Percentiles rank a stretch among this genome's conserved stretches.
These are phyloP conservation scores for Epirrita christyi DNA, from an alignment of 2,888 invertebrate species.

Conservation along the genomic window DNA sequence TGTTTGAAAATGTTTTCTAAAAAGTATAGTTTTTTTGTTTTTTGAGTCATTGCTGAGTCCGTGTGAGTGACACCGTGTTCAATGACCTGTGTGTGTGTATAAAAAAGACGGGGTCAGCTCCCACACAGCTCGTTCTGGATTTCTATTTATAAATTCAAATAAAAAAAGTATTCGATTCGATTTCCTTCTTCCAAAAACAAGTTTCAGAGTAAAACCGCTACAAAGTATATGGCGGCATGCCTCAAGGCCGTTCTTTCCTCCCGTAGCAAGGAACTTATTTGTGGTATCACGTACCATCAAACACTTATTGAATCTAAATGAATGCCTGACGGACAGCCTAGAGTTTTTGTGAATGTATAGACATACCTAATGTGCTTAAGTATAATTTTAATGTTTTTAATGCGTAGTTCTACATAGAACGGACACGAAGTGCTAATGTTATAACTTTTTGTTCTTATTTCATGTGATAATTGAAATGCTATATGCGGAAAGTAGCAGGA, in stretches of 20 bases:
- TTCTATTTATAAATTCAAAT: constrained; percentile 10
- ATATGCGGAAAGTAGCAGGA: too few species aligned
- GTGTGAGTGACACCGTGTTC: too few species aligned
- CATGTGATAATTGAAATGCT: too few species aligned
- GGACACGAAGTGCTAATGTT: constrained; percentile 12
- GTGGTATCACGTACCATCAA: constrained; percentile 42
- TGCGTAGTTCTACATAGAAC: neutral
- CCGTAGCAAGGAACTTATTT: constrained; percentile 11
- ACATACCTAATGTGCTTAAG: too few species aligned
- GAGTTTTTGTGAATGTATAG: constrained; percentile 28
- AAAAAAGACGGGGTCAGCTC: neutral
- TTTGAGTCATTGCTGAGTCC: too few species aligned
- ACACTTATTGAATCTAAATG: constrained; percentile 50
- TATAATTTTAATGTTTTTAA: too few species aligned
- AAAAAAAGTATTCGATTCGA: constrained; percentile 7
- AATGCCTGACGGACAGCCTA: constrained; percentile 25
- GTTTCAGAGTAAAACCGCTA: constrained; percentile 23
- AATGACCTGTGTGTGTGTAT: neutral
- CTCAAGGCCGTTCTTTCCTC: constrained; percentile 74
- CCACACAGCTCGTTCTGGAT: constrained; percentile 12
- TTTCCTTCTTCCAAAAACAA: constrained; percentile 30
- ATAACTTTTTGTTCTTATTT: neutral
- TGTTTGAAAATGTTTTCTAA: too few species aligned
- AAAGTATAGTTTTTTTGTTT: too few species aligned
- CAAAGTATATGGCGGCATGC: constrained; percentile 63